A percentile compares a stretch with the other conserved stretches of the same genome.
Conservation (phyloP, 2,113 vertebrate species). For the Mustela nigripes region DNA sequence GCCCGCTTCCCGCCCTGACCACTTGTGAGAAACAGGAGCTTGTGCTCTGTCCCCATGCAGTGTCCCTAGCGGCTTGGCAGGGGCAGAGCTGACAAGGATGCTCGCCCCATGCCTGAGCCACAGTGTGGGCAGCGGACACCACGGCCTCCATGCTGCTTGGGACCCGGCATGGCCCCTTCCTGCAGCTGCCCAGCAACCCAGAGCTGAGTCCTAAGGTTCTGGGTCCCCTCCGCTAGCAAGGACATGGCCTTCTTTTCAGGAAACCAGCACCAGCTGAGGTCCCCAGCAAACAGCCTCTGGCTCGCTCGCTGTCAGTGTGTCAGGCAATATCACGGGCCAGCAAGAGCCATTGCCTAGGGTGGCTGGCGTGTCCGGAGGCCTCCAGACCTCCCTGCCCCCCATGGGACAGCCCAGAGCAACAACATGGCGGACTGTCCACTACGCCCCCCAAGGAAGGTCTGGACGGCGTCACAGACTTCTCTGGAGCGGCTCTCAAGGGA, state of each 20-base stretch:
- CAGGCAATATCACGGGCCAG: rapidly evolving
- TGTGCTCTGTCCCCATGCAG: not conserved
- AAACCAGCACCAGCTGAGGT: not conserved
- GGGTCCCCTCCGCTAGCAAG: not conserved
- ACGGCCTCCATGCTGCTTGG: rapidly evolving
- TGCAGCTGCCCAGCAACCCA: not conserved
- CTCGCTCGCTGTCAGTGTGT: rapidly evolving
- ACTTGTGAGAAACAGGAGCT: rapidly evolving
- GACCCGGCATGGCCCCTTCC: too few species aligned
- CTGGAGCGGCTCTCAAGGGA: not conserved
- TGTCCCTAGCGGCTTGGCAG: not conserved
- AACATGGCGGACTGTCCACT: rapidly evolving
- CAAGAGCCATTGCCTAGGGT: not conserved
- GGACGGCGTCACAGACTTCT: not conserved
- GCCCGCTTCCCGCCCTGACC: not conserved
- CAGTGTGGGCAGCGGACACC: not conserved
- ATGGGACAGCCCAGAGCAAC: not conserved
- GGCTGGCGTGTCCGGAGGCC: not conserved
- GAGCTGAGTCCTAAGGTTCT: not conserved
- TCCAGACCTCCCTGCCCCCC: not conserved
- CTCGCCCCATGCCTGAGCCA: not conserved
- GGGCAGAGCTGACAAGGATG: rapidly evolving
- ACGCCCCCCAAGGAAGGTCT: not conserved
- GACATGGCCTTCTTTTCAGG: not conserved
- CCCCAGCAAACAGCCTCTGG: not conserved